A percentile compares a stretch with the other conserved stretches of the same genome.
These are phyloP conservation scores for Agonopterix arenella DNA, from an alignment of 2,888 invertebrate species.

Conservation along the genomic window DNA sequence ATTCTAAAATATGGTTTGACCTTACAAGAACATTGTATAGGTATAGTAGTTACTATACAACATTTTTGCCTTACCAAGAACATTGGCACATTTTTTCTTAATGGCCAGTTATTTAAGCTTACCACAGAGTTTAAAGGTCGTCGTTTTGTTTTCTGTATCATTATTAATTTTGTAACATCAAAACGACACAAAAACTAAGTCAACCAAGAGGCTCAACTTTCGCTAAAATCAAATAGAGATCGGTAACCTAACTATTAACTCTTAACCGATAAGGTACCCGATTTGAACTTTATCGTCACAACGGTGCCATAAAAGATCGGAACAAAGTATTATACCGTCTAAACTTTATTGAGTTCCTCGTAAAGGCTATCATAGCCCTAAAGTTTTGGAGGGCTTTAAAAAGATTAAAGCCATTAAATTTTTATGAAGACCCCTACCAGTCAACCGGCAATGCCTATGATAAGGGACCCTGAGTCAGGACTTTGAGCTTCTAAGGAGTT, in stretches of 20 bases:
- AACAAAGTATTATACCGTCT: slow-evolving; percentile 35
- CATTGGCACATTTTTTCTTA: too few species aligned
- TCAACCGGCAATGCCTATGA: slow-evolving; percentile 42
- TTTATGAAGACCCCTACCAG: slow-evolving; percentile 60
- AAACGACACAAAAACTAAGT: too few species aligned
- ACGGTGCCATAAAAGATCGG: slow-evolving; percentile 24
- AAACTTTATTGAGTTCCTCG: slow-evolving; percentile 49
- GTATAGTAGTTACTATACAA: too few species aligned
- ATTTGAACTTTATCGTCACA: slow-evolving; percentile 4
- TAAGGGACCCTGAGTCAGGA: slow-evolving; percentile 40
- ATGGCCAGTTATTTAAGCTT: too few species aligned
- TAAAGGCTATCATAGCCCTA: slow-evolving; percentile 53
- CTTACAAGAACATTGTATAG: too few species aligned
- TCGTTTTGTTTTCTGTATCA: too few species aligned
- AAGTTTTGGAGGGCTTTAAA: slow-evolving; percentile 54
- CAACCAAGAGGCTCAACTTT: too few species aligned
- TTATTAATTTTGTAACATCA: too few species aligned
- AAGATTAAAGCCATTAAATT: slow-evolving; percentile 65
- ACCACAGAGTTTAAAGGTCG: too few species aligned
- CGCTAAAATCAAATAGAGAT: background rate
- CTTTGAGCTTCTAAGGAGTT: slow-evolving; percentile 12
- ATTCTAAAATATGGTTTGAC: too few species aligned
- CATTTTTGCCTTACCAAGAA: too few species aligned
- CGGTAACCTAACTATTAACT: background rate
- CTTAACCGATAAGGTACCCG: slow-evolving; percentile 2